Evolutionary conservation across 2,113 vertebrate genomes (phyloP), one percentile per base, ranked within the genome.

Genomic region (Damaliscus lunatus): DNA sequence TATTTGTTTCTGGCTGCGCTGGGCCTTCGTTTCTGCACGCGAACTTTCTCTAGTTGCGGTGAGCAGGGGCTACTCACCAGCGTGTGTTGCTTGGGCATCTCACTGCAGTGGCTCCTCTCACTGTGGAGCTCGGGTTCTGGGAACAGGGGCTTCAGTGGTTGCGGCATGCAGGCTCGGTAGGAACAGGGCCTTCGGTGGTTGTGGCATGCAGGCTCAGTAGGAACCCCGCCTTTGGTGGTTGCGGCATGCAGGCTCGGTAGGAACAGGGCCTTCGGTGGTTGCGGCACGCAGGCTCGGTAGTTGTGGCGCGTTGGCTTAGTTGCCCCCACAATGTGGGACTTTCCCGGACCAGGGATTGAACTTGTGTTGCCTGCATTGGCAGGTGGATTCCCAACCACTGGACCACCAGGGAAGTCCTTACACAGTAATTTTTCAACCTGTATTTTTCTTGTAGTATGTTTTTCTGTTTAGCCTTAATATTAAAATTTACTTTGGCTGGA

Each of bases 71-170:
- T 7, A 0, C 67, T 13, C 21, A 1, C 59, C 1, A 3, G 64
- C 10, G n/a, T 25, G 36, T 43, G 19, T 74, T 13, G 36, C 71
- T 25, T 0, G 36, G 67, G 67, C 21, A 12, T 40, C 67, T 74
- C 1, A 0, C 11, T 23, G n/a, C 21, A 1, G 10, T 0, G 36
- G 67, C 67, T 13, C 9, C n/a, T 36, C 64, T 21, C 2, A 1
- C 36, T 7, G 5, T 7, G 36, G 71, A 13, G 36, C 36, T 0
- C 4, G 4, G 33, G 64, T n/a, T 21, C 64, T 10, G 1, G 16
- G 64, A 10, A 1, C n/a, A 10, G 33, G 16, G 62, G 5, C 43
- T 46, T n/a, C n/a, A n/a, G n/a, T n/a, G n/a, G n/a, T n/a, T n/a
- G n/a, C n/a, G n/a, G n/a, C n/a, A n/a, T n/a, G n/a, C n/a, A n/a